Base-by-base conservation (phyloP, 2,888 invertebrate species). In the Encarsia formosa region DNA sequence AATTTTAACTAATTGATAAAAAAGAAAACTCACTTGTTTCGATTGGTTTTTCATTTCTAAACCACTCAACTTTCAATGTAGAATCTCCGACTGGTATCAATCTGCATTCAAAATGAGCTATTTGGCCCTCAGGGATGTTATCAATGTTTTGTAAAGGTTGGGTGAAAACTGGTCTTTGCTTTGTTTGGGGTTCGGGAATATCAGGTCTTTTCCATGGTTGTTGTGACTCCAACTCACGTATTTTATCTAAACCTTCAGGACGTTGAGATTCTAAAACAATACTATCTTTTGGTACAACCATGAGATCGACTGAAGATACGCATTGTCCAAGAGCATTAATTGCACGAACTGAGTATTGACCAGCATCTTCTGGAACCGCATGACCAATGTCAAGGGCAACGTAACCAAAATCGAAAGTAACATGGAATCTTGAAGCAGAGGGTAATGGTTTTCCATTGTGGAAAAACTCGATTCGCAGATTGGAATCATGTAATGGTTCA, bases 391-490 rank as follows among this genome's bases (percentile, higher is more conserved):
- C 95, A 65, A 99, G 79, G 46, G 95, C 91, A 62, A 97, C 92
- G 65, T 96, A 97, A 65, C 98, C 98, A 79, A 98, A 97, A 78
- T 98, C 97, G 74, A 95, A 93, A 63, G 92, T 91, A 67, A 91
- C 91, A 76, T 93, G 93, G 85, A 92, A 93, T 67, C 93, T 83
- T 57, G 91, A 84, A 49, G 91, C 95, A 59, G 92, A 91, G 70
- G 88, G 88, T 68, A 95, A 77, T 46, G 93, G 91, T 73, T 91
- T 90, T 56, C 92, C 94, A 69, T 95, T 92, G 67, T 93, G 93
- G 70, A 87, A 93, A 76, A 92, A 92, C 73, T 92, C 91, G 64
- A 93, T 89, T 57, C 90, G 83, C 52, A 94, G 77, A 68, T 91
- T 92, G 1, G 92, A 87, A 75, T 93, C 93, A 65, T 92, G 92